Conservation (phyloP, 1,140 invertebrate species). For the Papilio machaon region DNA sequence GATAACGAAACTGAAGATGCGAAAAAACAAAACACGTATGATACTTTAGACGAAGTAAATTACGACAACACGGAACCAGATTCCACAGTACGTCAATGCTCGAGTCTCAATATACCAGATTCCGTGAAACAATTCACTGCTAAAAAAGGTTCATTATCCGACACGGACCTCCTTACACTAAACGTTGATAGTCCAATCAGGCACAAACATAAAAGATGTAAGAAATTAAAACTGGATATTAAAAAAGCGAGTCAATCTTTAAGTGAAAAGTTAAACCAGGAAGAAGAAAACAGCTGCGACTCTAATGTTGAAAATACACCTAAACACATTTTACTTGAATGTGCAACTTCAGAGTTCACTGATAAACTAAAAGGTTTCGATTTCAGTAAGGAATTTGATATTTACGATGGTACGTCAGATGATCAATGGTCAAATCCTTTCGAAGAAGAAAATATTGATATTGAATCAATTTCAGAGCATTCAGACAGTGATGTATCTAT, state of each 20-base stretch:
- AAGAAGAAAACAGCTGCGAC: constrained; percentile 41
- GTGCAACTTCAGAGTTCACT: constrained; percentile 67
- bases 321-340: constrained; percentile 65
- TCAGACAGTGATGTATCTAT: constrained; percentile 61
- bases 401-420: constrained; percentile 64
- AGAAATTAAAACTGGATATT: constrained; percentile 70
- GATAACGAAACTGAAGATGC: constrained; percentile 43
- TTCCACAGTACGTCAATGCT: constrained; percentile 59
- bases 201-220: constrained; percentile 53
- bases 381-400: constrained; percentile 70
- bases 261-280: constrained; percentile 44
- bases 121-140: constrained; percentile 58
- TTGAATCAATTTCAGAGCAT: constrained; percentile 64
- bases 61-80: constrained; percentile 62
- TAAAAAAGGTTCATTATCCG: constrained; percentile 69
- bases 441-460: constrained; percentile 60
- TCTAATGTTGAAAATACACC: constrained; percentile 71
- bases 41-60: constrained; percentile 46
- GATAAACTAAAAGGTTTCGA: constrained; percentile 64
- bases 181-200: constrained; percentile 43
- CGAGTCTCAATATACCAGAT: constrained; percentile 61
- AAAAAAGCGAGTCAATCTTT: constrained; percentile 67
- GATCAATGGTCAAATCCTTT: constrained; percentile 46
- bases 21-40: constrained; percentile 42
- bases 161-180: constrained; percentile 62